Percentiles rank a stretch among this genome's conserved stretches.
Evolutionary conservation across 2,888 invertebrate genomes (phyloP).

Genomic region (Lissonota sp.): DNA sequence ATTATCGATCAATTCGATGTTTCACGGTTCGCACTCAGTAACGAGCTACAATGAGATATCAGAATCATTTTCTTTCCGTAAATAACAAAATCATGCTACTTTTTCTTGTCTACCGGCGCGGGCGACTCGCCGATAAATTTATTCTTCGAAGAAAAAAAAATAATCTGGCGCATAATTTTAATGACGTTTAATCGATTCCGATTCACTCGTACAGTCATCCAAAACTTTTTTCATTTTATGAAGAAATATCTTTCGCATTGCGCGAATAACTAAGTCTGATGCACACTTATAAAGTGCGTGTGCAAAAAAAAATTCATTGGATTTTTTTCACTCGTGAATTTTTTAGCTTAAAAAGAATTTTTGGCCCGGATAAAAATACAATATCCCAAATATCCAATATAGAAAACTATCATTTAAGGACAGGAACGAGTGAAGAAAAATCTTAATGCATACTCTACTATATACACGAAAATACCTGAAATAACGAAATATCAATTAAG

Average conservation of each 20-base stretch:
- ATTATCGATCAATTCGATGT: slow-evolving; percentile 31
- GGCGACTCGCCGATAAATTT: neutral
- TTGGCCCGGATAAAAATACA: neutral
- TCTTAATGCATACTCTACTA: too few species aligned
- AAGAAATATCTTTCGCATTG: too few species aligned
- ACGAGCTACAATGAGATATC: neutral
- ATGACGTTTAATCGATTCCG: neutral
- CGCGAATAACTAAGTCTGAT: too few species aligned
- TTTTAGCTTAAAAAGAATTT: neutral
- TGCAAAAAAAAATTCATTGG: too few species aligned
- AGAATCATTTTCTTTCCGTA: neutral
- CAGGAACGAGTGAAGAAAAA: too few species aligned
- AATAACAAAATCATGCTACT: neutral
- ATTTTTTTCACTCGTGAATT: neutral
- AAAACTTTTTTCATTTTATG: too few species aligned
- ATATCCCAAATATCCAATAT: too few species aligned
- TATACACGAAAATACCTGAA: too few species aligned
- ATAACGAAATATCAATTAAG: neutral
- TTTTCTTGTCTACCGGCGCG: neutral
- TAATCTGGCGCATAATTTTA: neutral
- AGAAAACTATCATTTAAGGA: too few species aligned
- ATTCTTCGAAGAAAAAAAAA: neutral
- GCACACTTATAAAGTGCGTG: too few species aligned
- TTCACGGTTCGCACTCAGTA: neutral
- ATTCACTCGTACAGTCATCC: neutral